Evolutionary conservation across 2,888 invertebrate species (phyloP), one percentile per base, ranked within the genome.

Genomic region (Myopa tessellatipennis): DNA sequence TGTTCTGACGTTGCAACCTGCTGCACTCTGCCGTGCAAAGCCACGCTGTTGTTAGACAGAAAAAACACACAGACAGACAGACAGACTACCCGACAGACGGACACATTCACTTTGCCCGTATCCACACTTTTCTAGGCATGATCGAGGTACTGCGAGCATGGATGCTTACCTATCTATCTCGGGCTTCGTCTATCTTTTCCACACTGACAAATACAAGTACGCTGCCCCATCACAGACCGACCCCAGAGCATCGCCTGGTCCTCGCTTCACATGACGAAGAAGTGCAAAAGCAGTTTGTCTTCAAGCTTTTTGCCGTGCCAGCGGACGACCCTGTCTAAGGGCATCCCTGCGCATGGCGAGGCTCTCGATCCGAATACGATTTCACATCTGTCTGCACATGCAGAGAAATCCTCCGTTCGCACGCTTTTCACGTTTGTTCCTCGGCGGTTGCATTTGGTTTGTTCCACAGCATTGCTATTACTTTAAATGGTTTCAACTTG

Each of bases 311-410:
- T 40, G 61, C 63, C 34, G 26, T 63, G 63, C 63, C 36, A 36
- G 12, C 36, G 12, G 26, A 26, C 26, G 26, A 26, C 26, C 26
- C 26, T 52, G 50, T 52, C 34, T 52, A 52, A n/a, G 26, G 69
- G 45, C 26, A 26, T 55, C 16, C 36, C 40, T 60, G 36, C 71
- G n/a, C 16, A 34, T 16, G 12, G n/a, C 12, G 12, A 14, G n/a
- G n/a, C 12, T 38, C 58, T n/a, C 38, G 60, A 60, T 58, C 55
- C 82, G 84, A 86, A 86, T 84, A 87, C 84, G 87, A 87, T 87
- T 87, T 87, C 86, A 87, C 87, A 87, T 84, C 87, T 87, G 86
- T 87, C 86, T 86, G 86, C 86, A 87, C 87, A 87, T 87, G 85
- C 78, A 80, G 80, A 80, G 38, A 50, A 71, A 60, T 34, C 18